A percentile compares a stretch with the other conserved stretches of the same genome.
These are phyloP conservation scores for Cosmopolites sordidus DNA, from an alignment of 2,888 invertebrate species.

Conservation along the genomic window DNA sequence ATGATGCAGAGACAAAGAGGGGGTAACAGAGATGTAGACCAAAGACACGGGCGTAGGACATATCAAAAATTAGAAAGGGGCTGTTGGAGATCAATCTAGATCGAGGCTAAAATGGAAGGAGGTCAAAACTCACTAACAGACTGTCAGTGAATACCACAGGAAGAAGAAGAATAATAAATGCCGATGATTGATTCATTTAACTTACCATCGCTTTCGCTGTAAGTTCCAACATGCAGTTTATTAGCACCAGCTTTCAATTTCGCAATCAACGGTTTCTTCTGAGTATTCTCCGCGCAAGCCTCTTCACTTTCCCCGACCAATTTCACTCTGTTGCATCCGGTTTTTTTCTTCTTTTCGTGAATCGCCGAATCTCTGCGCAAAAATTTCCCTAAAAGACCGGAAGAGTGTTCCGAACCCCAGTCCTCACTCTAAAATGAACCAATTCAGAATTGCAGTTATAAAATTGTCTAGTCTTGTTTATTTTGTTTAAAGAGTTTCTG, in stretches of 20 bases:
- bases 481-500: neutral
- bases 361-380: slow-evolving; percentile 58
- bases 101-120: too few species aligned
- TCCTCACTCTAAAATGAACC: slow-evolving; percentile 57
- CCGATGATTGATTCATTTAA: neutral
- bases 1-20: too few species aligned
- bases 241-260: slow-evolving; percentile 68
- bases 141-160: too few species aligned
- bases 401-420: slow-evolving; percentile 69
- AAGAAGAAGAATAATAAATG: too few species aligned
- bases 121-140: too few species aligned
- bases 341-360: slow-evolving; percentile 44
- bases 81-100: too few species aligned
- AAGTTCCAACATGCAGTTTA: slow-evolving; percentile 41
- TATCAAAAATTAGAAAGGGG: too few species aligned
- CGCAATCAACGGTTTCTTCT: slow-evolving; percentile 61
- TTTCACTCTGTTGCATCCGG: slow-evolving; percentile 34
- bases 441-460: neutral
- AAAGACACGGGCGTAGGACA: too few species aligned
- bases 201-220: slow-evolving; percentile 66
- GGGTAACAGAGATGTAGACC: too few species aligned
- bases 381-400: slow-evolving; percentile 63
- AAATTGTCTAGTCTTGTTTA: neutral
- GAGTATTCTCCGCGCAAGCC: slow-evolving; percentile 25
- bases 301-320: slow-evolving; percentile 33